Evolutionary conservation across 2,888 invertebrate species (phyloP).

Genomic region (Perdita meconis): DNA sequence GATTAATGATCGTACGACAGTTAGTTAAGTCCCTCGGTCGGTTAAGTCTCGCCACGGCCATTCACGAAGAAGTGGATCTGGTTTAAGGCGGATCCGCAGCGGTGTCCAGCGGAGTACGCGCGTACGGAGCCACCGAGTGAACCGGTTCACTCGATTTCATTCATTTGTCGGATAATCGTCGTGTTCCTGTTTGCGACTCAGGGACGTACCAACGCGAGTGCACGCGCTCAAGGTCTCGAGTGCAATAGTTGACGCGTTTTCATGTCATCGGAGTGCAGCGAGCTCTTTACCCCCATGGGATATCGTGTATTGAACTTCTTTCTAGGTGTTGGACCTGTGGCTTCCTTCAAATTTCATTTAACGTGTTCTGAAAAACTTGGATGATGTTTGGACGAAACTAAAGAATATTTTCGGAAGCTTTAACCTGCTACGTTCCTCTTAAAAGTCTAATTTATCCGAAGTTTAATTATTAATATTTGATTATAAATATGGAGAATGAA

Average conservation of each 20-base stretch:
- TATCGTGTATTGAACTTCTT: too few species aligned
- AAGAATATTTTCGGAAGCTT: too few species aligned
- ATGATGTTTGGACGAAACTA: too few species aligned
- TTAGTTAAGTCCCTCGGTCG: constrained; percentile 25
- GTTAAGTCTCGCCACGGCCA: constrained; percentile 38
- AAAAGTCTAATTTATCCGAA: too few species aligned
- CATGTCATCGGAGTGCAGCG: not conserved
- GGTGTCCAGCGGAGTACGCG: constrained; percentile 30
- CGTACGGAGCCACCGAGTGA: constrained; percentile 53
- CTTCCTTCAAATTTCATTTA: too few species aligned
- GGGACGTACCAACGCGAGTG: constrained; percentile 68
- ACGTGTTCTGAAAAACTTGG: too few species aligned
- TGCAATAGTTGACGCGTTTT: constrained; percentile 9
- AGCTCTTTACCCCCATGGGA: constrained; percentile 2
- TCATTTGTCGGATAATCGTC: constrained; percentile 78
- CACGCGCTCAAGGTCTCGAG: constrained; percentile 66
- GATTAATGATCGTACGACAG: constrained; percentile 56
- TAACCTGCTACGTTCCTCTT: too few species aligned
- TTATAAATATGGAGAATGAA: too few species aligned
- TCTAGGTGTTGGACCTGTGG: too few species aligned
- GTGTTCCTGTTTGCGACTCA: constrained; percentile 79
- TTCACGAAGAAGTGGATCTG: constrained; percentile 64
- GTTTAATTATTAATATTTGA: too few species aligned
- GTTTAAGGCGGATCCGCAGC: constrained; percentile 57
- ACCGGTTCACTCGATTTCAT: constrained; percentile 78